A percentile compares a stretch with the other conserved stretches of the same genome.
Conservation (phyloP, 2,113 vertebrate genomes). For the Lanius ludovicianus region DNA sequence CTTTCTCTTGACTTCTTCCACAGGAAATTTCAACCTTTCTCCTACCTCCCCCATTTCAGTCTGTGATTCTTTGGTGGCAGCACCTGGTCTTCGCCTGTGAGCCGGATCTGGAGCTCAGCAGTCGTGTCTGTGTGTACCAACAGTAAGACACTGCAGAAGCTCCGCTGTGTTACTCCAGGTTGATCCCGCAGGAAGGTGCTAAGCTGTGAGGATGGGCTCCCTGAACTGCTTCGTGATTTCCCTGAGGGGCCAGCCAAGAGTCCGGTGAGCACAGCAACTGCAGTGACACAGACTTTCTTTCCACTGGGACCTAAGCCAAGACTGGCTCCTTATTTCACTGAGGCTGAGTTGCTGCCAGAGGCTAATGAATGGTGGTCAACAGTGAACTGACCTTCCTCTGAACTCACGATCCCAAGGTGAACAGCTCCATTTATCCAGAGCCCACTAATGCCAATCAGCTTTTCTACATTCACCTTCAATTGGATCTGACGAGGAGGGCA, state of each 20-base stretch:
- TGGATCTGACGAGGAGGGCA: background rate
- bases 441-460: background rate
- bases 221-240: background rate
- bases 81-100: background rate
- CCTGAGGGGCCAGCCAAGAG: background rate
- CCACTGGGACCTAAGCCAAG: conserved; percentile 20
- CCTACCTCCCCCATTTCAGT: background rate
- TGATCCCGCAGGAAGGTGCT: background rate
- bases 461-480: background rate
- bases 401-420: background rate
- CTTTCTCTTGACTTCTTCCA: background rate
- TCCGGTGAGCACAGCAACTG: background rate
- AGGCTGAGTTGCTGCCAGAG: background rate
- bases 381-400: conserved; percentile 30
- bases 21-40: background rate
- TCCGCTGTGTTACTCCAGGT: fast-evolving
- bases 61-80: background rate
- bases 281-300: background rate
- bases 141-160: background rate
- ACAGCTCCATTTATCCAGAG: conserved; percentile 10
- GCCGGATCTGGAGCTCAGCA: background rate
- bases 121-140: fast-evolving
- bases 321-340: background rate
- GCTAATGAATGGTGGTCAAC: conserved; percentile 32
- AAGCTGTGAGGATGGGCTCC: background rate